Conservation (phyloP, 2,888 invertebrate species). For the Drosophila fulvimacula region DNA sequence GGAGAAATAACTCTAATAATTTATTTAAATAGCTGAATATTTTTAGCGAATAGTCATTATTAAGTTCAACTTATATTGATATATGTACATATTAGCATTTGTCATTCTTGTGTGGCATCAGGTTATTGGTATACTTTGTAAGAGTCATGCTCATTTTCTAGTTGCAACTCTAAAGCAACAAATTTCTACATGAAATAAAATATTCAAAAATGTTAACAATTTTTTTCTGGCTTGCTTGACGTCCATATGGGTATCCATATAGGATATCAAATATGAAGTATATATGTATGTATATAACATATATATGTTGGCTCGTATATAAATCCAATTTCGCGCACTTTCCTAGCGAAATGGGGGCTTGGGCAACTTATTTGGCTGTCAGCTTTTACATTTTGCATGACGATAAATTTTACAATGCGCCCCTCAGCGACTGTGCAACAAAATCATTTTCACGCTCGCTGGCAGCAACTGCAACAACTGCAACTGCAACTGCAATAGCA, state of each 20-base stretch:
- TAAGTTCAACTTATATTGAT: no score
- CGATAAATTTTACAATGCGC: slow-evolving; percentile 57
- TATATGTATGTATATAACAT: neutral
- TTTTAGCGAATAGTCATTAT: no score
- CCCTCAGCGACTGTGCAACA: slow-evolving; percentile 63
- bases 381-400: slow-evolving; percentile 36
- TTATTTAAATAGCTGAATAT: no score
- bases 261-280: slow-evolving; percentile 7
- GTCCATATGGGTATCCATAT: slow-evolving; percentile 12
- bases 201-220: neutral
- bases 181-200: neutral
- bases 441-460: slow-evolving; percentile 66
- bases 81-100: no score
- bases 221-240: neutral
- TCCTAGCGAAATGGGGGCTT: slow-evolving; percentile 22
- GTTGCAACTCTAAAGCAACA: neutral
- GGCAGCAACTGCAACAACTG: slow-evolving; percentile 30
- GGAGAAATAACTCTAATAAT: no score
- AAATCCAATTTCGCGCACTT: slow-evolving; percentile 16
- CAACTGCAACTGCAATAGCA: slow-evolving; percentile 20
- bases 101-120: no score
- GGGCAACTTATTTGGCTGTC: slow-evolving; percentile 45
- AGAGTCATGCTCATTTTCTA: no score
- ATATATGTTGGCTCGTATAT: neutral
- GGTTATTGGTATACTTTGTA: no score